phyloP scores from a whole-genome alignment of 2,113 vertebrate species.

The Cryptomyrus ogoouensis region DNA sequence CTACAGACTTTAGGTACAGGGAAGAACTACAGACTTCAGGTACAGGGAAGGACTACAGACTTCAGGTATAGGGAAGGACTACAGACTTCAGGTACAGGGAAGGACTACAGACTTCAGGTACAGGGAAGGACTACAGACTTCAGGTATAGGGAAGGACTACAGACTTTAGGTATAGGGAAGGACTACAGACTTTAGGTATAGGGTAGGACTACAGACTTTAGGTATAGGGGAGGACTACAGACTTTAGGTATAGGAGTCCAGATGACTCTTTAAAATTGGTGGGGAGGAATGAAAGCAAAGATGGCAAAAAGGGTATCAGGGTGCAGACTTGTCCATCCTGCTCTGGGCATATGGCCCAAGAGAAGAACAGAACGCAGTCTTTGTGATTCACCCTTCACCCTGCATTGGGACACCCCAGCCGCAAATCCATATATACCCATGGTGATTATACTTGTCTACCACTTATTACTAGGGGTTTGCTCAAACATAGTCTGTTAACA shows the following conservation, averaged over 20 bases:
- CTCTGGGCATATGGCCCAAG: background rate
- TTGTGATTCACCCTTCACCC: background rate
- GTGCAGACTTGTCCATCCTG: background rate
- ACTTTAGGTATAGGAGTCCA: background rate
- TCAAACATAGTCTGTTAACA: background rate
- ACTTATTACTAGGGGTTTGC: background rate
- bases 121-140: background rate
- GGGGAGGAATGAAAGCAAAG: background rate
- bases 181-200: no score
- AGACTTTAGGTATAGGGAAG: background rate
- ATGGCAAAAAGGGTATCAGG: background rate
- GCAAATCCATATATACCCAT: background rate
- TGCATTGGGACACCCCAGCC: no score
- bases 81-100: no score
- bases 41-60: no score
- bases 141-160: background rate
- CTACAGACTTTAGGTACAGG: no score
- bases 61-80: no score
- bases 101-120: no score
- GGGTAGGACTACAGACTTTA: no score
- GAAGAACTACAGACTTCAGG: no score
- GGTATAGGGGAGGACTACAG: background rate
- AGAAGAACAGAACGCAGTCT: background rate
- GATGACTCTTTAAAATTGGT: background rate
- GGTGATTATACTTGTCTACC: background rate